Evolutionary conservation across 2,113 vertebrate genomes (phyloP).

Genomic region (Daboia siamensis): DNA sequence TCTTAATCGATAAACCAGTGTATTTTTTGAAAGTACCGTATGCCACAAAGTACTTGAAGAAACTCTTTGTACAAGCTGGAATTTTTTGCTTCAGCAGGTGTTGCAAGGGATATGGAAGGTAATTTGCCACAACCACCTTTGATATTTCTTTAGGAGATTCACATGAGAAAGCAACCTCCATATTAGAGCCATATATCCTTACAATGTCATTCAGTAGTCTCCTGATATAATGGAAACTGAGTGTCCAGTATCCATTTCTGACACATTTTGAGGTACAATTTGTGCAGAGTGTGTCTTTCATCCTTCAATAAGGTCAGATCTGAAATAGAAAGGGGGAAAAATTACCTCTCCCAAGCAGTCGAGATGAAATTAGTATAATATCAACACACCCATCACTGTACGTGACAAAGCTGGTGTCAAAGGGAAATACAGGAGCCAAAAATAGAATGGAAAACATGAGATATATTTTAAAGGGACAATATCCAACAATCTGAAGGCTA

Average conservation of each 20-base stretch:
- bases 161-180: neutral
- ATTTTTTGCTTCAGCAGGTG: neutral
- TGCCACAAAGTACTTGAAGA: neutral
- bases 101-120: neutral
- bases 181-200: neutral
- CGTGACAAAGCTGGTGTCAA: neutral
- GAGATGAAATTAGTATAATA: neutral
- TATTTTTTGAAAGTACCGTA: neutral
- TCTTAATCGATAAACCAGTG: neutral
- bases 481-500: neutral
- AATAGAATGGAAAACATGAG: conserved; percentile 17
- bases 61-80: rapidly evolving
- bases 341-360: neutral
- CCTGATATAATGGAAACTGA: neutral
- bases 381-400: neutral
- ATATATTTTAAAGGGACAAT: neutral
- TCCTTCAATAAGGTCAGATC: neutral
- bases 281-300: neutral
- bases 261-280: neutral
- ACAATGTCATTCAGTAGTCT: neutral
- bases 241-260: neutral
- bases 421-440: conserved; percentile 22
- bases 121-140: neutral
- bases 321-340: neutral
- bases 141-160: neutral